phyloP scores from a whole-genome alignment of 2,113 vertebrate species.

The Pleuronectes platessa region DNA sequence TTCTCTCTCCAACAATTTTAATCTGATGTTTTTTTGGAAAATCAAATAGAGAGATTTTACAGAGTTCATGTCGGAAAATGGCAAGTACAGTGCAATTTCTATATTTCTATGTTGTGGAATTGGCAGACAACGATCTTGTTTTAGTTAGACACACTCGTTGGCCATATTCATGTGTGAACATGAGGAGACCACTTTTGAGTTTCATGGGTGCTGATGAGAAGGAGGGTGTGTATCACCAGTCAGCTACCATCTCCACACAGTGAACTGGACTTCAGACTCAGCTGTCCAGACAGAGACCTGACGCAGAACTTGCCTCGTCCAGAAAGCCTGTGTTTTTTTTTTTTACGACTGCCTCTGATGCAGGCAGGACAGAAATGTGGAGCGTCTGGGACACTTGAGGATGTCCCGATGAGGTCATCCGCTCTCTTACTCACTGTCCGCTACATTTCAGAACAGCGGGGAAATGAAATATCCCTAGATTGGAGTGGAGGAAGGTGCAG shows the following conservation, averaged over 20 bases:
- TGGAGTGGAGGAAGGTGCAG: background rate
- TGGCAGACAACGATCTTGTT: conserved; percentile 19
- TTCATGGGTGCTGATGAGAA: conserved; percentile 16
- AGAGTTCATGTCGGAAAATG: conserved; percentile 17
- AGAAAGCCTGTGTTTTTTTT: conserved; percentile 38
- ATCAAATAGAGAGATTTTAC: too few species aligned
- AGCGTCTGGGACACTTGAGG: conserved; percentile 17
- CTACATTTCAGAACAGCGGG: background rate
- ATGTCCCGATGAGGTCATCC: background rate
- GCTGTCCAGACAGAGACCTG: conserved; percentile 38
- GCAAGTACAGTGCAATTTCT: conserved; percentile 33
- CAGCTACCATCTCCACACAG: conserved; percentile 4
- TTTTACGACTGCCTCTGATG: conserved; percentile 52
- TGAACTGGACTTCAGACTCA: conserved; percentile 6
- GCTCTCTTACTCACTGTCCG: background rate
- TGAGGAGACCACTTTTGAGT: conserved; percentile 19
- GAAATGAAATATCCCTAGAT: background rate
- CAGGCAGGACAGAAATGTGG: conserved; percentile 29
- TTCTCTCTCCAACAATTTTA: too few species aligned
- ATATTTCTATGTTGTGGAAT: conserved; percentile 33
- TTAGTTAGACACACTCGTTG: background rate
- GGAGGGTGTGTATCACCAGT: conserved; percentile 19
- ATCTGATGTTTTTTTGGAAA: too few species aligned
- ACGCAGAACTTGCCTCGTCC: conserved; percentile 8
- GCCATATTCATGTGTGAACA: conserved; percentile 33